Evolutionary conservation across 2,797 vertebrate species (phyloP).

Genomic region (Thaleichthys pacificus): DNA sequence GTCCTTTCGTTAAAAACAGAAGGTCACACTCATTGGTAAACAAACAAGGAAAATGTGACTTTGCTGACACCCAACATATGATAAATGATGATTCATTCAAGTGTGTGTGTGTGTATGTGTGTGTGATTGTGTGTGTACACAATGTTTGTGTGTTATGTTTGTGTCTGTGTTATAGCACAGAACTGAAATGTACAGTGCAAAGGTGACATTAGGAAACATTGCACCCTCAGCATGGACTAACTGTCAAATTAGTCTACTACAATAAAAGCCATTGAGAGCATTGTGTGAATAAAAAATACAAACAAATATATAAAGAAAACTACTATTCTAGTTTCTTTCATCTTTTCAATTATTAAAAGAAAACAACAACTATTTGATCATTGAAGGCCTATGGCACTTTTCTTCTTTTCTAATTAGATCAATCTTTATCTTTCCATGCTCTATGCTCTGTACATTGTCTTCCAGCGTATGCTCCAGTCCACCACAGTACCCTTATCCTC

Average conservation of each 20-base stretch:
- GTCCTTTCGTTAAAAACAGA: constrained; percentile 4
- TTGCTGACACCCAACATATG: constrained; percentile 3
- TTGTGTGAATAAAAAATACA: neutral
- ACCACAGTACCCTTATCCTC: too few relatives aligned
- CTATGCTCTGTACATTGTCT: too few relatives aligned
- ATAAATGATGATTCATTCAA: constrained; percentile 1
- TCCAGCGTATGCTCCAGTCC: too few relatives aligned
- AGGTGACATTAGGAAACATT: neutral
- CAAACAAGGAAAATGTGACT: neutral
- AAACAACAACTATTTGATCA: too few relatives aligned
- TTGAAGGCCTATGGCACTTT: too few relatives aligned
- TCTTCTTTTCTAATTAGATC: too few relatives aligned
- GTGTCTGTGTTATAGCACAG: neutral
- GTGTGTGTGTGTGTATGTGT: constrained; percentile 8
- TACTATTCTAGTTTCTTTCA: neutral
- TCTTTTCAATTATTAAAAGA: too few relatives aligned
- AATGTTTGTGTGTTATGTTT: neutral
- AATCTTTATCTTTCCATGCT: constrained; percentile 32
- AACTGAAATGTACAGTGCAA: neutral
- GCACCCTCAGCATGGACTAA: neutral
- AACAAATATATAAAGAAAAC: neutral
- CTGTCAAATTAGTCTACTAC: neutral
- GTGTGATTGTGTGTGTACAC: neutral
- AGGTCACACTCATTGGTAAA: constrained; percentile 9
- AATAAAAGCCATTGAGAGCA: neutral